Percentiles rank a stretch among this genome's conserved stretches.
phyloP scores from a whole-genome alignment of 2,888 invertebrate species.

The Drosophila mercatorum region DNA sequence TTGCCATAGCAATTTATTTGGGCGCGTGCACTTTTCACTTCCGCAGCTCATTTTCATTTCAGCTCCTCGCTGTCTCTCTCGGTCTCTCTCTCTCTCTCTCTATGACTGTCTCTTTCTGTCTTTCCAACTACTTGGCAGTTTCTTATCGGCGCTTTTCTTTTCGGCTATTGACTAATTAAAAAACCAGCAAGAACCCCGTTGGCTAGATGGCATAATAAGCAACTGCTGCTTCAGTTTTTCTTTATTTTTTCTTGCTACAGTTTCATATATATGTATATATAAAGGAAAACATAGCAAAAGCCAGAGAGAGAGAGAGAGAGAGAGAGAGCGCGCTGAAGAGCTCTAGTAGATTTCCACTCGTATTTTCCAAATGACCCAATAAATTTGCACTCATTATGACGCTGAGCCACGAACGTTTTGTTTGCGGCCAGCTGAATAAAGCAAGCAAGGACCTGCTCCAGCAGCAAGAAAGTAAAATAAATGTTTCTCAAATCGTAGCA shows the following conservation, averaged over 20 bases:
- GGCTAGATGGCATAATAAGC: constrained; percentile 76
- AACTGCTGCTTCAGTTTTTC: constrained; percentile 48
- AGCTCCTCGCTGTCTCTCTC: neutral
- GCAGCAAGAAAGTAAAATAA: constrained; percentile 63
- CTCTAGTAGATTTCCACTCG: constrained; percentile 65
- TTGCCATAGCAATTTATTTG: constrained; percentile 55
- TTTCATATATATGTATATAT: constrained; percentile 5
- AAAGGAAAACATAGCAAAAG: constrained; percentile 25
- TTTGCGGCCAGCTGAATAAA: constrained; percentile 63
- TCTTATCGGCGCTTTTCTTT: constrained; percentile 58
- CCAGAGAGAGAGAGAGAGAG: constrained; percentile 4
- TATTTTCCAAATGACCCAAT: constrained; percentile 80
- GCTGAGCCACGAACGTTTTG: constrained; percentile 72
- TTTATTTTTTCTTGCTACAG: neutral
- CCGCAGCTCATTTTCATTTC: constrained; percentile 58
- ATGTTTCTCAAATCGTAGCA: constrained; percentile 62
- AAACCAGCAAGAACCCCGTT: constrained; percentile 50
- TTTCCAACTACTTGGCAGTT: constrained; percentile 49
- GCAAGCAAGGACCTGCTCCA: constrained; percentile 21
- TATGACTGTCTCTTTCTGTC: neutral
- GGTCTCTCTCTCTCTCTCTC: neutral
- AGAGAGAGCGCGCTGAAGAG: constrained; percentile 11
- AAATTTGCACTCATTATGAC: constrained; percentile 80
- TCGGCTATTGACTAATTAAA: constrained; percentile 76
- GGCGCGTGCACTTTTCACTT: constrained; percentile 54